A percentile compares a stretch with the other conserved stretches of the same genome.
Evolutionary conservation across 2,113 vertebrate species (phyloP).

Genomic region (Scomber colias): DNA sequence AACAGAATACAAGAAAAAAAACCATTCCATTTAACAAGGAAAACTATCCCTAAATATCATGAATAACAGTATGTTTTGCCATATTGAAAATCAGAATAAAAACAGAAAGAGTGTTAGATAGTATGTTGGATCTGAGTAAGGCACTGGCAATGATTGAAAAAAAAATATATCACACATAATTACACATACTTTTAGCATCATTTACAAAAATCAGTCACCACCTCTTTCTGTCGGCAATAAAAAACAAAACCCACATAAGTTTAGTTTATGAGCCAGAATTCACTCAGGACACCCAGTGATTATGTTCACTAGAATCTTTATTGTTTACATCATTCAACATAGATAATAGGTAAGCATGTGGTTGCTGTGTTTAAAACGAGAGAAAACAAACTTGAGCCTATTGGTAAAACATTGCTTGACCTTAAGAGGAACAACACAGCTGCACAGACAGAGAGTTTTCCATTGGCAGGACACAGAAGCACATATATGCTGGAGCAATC

Average conservation of each 20-base stretch:
- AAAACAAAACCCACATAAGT: not conserved
- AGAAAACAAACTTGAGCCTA: conserved; percentile 51
- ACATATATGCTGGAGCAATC: conserved; percentile 59
- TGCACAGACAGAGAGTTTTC: conserved; percentile 65
- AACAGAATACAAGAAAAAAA: too few species aligned
- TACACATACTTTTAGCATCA: not conserved
- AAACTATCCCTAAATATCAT: too few species aligned
- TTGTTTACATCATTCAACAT: conserved; percentile 85
- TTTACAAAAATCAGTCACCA: not conserved
- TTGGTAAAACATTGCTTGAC: conserved; percentile 65
- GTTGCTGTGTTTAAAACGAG: conserved; percentile 67
- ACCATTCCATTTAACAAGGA: too few species aligned
- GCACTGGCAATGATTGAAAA: too few species aligned
- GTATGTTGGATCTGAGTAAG: too few species aligned
- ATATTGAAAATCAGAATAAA: too few species aligned
- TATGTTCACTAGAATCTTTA: conserved; percentile 81
- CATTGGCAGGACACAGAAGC: conserved; percentile 72
- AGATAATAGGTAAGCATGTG: conserved; percentile 77
- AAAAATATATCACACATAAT: too few species aligned
- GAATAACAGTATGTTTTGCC: too few species aligned
- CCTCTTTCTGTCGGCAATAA: not conserved
- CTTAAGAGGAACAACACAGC: conserved; percentile 67
- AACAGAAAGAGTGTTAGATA: too few species aligned
- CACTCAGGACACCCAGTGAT: conserved; percentile 39
- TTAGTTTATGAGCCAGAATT: not conserved